Percentiles rank a stretch among this genome's conserved stretches.
Evolutionary conservation across 2,797 vertebrate species (phyloP).

Genomic region (Sternotherus odoratus): DNA sequence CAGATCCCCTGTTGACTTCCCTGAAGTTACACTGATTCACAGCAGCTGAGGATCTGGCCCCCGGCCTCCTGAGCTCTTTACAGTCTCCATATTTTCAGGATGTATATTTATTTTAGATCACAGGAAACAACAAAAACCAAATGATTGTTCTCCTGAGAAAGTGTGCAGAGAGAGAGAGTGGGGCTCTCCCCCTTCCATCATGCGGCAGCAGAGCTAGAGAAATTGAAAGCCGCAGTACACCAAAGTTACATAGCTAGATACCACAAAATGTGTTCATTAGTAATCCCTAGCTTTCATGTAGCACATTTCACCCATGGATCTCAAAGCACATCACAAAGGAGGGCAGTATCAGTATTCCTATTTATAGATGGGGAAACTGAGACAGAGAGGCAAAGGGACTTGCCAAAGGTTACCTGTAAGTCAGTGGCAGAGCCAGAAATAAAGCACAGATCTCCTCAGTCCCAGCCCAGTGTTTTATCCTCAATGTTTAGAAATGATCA

Average conservation of each 20-base stretch:
- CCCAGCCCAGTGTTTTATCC: not conserved
- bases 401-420: too few relatives aligned
- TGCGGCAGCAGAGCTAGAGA: not conserved
- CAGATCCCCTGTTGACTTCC: not conserved
- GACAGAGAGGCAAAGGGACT: not conserved
- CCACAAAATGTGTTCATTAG: accelerated
- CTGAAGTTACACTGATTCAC: not conserved
- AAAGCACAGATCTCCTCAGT: too few relatives aligned
- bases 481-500: not conserved
- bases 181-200: too few relatives aligned
- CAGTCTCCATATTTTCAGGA: not conserved
- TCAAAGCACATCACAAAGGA: not conserved
- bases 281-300: not conserved
- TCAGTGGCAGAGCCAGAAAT: not conserved
- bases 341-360: too few relatives aligned
- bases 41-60: not conserved
- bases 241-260: not conserved
- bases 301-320: accelerated
- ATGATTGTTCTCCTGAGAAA: not conserved
- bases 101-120: not conserved
- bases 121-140: too few relatives aligned
- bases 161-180: not conserved
- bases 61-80: not conserved
- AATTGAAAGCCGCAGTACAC: not conserved
- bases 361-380: not conserved